Percentiles rank a stretch among this genome's conserved stretches.
Evolutionary conservation across 1,140 invertebrate species (phyloP).

Genomic region (Drosophila nebulosa): DNA sequence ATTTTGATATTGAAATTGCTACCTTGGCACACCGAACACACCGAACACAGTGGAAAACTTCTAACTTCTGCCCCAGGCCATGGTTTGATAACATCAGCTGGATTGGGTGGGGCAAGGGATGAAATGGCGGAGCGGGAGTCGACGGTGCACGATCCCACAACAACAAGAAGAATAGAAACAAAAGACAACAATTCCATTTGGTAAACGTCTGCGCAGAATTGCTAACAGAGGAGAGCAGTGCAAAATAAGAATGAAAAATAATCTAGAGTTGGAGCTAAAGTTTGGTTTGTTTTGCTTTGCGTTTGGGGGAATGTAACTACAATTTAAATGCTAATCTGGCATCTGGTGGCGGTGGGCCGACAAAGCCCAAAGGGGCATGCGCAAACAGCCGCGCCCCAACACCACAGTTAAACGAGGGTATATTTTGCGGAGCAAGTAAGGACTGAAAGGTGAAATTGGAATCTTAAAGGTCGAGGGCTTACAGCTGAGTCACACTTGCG

Average conservation of each 20-base stretch:
- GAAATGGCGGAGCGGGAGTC: background rate
- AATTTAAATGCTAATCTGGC: slow-evolving; percentile 78
- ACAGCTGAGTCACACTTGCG: slow-evolving; percentile 25
- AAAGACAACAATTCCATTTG: slow-evolving; percentile 77
- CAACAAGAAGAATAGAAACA: slow-evolving; percentile 32
- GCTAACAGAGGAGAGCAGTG: slow-evolving; percentile 40
- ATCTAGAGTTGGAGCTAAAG: slow-evolving; percentile 53
- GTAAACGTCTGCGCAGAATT: slow-evolving; percentile 59
- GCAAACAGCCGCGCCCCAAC: slow-evolving; percentile 63
- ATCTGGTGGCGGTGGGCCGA: slow-evolving; percentile 63
- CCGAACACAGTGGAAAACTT: slow-evolving; percentile 49
- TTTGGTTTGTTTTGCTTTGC: slow-evolving; percentile 30
- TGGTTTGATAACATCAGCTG: slow-evolving; percentile 63
- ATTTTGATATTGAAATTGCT: slow-evolving; percentile 78
- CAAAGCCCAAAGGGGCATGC: slow-evolving; percentile 48
- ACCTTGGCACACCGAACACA: slow-evolving; percentile 49
- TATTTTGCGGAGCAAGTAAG: no score
- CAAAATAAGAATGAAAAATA: slow-evolving; percentile 67
- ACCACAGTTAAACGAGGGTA: background rate
- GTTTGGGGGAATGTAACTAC: slow-evolving; percentile 70
- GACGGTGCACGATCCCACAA: slow-evolving; percentile 42
- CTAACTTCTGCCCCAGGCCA: slow-evolving; percentile 62
- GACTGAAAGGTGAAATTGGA: background rate
- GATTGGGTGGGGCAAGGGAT: slow-evolving; percentile 11
- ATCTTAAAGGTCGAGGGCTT: background rate